phyloP scores from a whole-genome alignment of 2,797 vertebrate genomes.

The Anguilla pacifica region DNA sequence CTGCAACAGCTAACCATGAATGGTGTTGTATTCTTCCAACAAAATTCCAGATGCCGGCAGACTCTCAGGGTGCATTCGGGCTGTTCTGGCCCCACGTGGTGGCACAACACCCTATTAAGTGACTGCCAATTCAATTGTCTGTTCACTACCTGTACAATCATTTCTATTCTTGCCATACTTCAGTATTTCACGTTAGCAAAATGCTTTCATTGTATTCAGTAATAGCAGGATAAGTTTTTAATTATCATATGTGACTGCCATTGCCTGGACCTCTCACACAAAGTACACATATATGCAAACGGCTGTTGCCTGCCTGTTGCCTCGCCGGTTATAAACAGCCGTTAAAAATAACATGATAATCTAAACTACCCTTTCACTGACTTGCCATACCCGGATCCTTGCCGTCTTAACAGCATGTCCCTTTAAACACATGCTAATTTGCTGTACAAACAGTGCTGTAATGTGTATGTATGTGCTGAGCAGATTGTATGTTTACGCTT shows the following conservation, averaged over 20 bases:
- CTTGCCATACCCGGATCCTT: neutral
- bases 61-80: too few relatives aligned
- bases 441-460: neutral
- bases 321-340: neutral
- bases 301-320: neutral
- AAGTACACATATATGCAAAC: neutral
- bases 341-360: neutral
- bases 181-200: neutral
- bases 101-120: too few relatives aligned
- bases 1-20: too few relatives aligned
- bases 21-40: too few relatives aligned
- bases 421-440: neutral
- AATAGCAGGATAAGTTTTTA: neutral
- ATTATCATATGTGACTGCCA: neutral
- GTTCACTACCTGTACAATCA: neutral
- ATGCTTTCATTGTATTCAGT: neutral
- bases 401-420: neutral
- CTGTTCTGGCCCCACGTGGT: too few relatives aligned
- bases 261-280: neutral
- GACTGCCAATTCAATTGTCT: too few relatives aligned
- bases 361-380: neutral
- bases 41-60: too few relatives aligned
- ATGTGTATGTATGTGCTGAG: neutral
- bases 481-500: slow-evolving; percentile 22
- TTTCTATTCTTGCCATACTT: neutral